A percentile compares a stretch with the other conserved stretches of the same genome.
These are phyloP conservation scores for Copidosoma aretas DNA, from an alignment of 2,888 invertebrate species.

Conservation along the genomic window DNA sequence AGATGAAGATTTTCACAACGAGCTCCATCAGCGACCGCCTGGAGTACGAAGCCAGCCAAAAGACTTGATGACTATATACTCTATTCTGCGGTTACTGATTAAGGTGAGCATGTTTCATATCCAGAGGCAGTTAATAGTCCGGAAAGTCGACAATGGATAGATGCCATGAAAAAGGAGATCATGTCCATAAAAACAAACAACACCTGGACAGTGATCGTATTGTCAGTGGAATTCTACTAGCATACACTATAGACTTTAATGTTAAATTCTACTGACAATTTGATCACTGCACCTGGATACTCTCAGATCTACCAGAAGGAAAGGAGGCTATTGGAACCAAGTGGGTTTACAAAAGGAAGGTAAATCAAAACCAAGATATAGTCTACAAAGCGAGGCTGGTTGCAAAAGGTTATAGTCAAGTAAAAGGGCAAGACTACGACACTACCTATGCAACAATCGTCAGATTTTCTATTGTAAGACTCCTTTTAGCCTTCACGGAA, in stretches of 20 bases:
- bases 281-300: no score
- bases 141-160: neutral
- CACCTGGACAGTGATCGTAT: no score
- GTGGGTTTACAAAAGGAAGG: constrained; percentile 12
- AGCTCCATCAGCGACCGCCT: no score
- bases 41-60: neutral
- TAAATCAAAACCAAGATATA: neutral
- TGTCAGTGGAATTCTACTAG: no score
- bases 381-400: constrained; percentile 8
- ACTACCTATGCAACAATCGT: neutral
- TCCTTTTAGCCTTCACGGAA: constrained; percentile 6
- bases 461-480: neutral
- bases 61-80: neutral
- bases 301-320: neutral
- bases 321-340: neutral
- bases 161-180: constrained; percentile 1
- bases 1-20: neutral
- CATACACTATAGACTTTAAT: no score
- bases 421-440: neutral
- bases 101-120: neutral
- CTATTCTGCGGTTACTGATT: neutral
- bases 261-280: no score
- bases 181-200: neutral
- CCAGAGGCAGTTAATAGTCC: neutral
- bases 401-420: neutral